A percentile compares a stretch with the other conserved stretches of the same genome.
Conservation (phyloP, 2,797 vertebrate genomes). For the Cottoperca gobio region DNA sequence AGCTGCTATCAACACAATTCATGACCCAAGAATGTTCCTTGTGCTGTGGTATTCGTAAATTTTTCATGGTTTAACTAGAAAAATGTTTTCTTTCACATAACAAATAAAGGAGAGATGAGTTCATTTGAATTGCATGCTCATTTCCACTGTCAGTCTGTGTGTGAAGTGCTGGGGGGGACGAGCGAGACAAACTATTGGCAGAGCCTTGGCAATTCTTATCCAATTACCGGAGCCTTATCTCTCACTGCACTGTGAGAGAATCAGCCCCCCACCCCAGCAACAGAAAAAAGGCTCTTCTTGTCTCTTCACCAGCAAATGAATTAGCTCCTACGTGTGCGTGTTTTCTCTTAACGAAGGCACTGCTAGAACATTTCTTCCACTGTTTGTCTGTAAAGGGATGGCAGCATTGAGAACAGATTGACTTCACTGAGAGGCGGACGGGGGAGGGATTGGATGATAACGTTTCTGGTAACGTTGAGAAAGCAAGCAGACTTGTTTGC, state of each 20-base stretch:
- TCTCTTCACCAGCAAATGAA: constrained; percentile 58
- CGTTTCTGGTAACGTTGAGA: constrained; percentile 64
- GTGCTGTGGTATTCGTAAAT: constrained; percentile 49
- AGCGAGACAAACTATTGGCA: constrained; percentile 74
- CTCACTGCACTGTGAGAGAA: constrained; percentile 73
- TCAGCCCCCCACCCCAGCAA: constrained; percentile 64
- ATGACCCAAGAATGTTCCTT: constrained; percentile 36
- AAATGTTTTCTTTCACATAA: constrained; percentile 38
- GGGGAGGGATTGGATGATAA: constrained; percentile 61
- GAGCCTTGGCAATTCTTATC: constrained; percentile 80
- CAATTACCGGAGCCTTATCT: constrained; percentile 82
- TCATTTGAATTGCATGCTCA: constrained; percentile 71
- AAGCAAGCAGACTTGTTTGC: constrained; percentile 74
- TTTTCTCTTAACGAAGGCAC: constrained; percentile 57
- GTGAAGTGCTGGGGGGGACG: constrained; percentile 57
- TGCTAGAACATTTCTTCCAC: constrained; percentile 31
- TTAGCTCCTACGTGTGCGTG: constrained; percentile 53
- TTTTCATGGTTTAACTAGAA: constrained; percentile 63
- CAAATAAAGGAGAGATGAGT: constrained; percentile 62
- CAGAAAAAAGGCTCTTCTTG: constrained; percentile 55
- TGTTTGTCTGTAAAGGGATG: constrained; percentile 31
- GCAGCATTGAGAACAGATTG: constrained; percentile 27
- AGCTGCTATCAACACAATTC: constrained; percentile 56
- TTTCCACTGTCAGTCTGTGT: constrained; percentile 46
- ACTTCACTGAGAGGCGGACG: constrained; percentile 16